These are phyloP conservation scores for Chloroclysta siterata DNA, from an alignment of 2,888 invertebrate species.

Conservation along the genomic window DNA sequence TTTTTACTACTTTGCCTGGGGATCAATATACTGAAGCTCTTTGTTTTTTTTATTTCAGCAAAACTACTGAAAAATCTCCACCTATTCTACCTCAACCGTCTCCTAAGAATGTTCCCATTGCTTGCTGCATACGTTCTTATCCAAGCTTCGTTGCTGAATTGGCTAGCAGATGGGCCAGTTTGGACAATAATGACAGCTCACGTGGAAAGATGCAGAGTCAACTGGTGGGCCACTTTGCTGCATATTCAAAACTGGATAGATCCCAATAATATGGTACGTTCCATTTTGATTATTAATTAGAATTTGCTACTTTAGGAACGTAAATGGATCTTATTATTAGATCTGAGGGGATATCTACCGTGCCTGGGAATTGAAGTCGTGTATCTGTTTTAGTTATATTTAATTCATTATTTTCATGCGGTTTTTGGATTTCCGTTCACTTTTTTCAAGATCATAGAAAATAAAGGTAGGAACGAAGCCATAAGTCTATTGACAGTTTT, in stretches of 20 bases:
- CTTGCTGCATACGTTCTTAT: conserved; percentile 60
- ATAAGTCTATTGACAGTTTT: too few species aligned
- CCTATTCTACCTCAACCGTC: conserved; percentile 66
- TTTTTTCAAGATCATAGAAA: too few species aligned
- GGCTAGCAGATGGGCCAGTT: conserved; percentile 62
- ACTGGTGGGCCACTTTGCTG: conserved; percentile 69
- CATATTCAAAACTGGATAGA: conserved; percentile 65
- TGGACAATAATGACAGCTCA: conserved; percentile 47
- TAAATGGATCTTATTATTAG: too few species aligned
- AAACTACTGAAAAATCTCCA: conserved; percentile 62
- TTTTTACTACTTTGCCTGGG: too few species aligned
- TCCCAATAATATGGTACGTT: conserved; percentile 48
- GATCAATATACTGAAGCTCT: too few species aligned
- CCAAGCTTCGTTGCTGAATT: conserved; percentile 60
- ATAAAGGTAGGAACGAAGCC: too few species aligned
- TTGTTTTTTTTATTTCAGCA: conserved; percentile 51
- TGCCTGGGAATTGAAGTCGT: too few species aligned
- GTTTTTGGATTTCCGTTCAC: too few species aligned
- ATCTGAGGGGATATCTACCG: too few species aligned
- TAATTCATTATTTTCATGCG: too few species aligned
- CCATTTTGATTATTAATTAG: background rate
- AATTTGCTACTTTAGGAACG: too few species aligned
- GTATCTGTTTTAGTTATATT: too few species aligned
- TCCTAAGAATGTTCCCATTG: conserved; percentile 67
- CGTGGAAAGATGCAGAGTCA: conserved; percentile 56